Conservation (phyloP, 1,140 invertebrate species). For the Listronotus oregonensis region DNA sequence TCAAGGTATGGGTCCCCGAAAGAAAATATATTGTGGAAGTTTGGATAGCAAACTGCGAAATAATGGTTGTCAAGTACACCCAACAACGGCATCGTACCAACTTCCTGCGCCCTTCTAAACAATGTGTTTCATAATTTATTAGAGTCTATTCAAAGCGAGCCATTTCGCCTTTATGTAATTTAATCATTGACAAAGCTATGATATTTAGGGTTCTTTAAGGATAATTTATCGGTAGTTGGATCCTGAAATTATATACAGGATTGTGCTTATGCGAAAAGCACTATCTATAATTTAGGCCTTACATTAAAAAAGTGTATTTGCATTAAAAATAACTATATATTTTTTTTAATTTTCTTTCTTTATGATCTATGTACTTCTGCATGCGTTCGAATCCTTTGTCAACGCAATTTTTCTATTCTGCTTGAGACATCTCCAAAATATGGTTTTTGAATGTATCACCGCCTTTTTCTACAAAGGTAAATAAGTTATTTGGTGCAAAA, state of each 20-base stretch:
- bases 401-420: no score
- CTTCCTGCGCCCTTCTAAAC: conserved; percentile 25
- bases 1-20: conserved; percentile 11
- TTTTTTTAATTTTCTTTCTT: no score
- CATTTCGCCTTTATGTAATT: conserved; percentile 22
- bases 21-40: conserved; percentile 34
- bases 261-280: no score
- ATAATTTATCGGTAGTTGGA: conserved; percentile 3
- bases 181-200: conserved; percentile 25
- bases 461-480: no score
- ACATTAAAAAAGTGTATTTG: no score
- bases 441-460: no score
- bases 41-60: conserved; percentile 28
- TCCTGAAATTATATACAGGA: background rate
- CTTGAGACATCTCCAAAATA: no score
- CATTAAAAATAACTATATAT: no score
- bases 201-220: conserved; percentile 9
- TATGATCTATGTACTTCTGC: no score
- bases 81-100: conserved; percentile 15
- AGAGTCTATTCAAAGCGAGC: conserved; percentile 17
- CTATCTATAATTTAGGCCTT: no score
- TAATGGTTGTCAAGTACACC: conserved; percentile 37
- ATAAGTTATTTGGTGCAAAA: no score
- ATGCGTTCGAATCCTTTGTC: no score
- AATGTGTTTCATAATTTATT: conserved; percentile 35